Percentiles rank a stretch among this genome's conserved stretches.
These are phyloP conservation scores for Engraulis encrasicolus DNA, from an alignment of 2,113 vertebrate genomes.

Conservation along the genomic window DNA sequence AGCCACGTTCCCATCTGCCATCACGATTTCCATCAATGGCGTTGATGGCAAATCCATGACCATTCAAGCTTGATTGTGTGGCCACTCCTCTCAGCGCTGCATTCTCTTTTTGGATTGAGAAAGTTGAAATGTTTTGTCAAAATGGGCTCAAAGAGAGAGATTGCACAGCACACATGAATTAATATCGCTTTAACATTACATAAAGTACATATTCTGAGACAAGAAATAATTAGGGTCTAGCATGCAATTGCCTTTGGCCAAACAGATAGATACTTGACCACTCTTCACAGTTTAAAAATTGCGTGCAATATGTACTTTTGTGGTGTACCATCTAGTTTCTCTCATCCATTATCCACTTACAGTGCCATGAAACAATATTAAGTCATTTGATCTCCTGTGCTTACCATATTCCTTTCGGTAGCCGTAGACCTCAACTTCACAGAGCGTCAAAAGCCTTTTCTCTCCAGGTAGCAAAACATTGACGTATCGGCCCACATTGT, in stretches of 20 bases:
- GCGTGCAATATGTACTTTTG: too few relatives aligned
- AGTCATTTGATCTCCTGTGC: too few relatives aligned
- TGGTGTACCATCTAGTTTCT: background rate
- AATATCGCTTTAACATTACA: too few relatives aligned
- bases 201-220: too few relatives aligned
- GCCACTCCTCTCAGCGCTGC: slow-evolving; percentile 33
- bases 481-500: slow-evolving; percentile 27
- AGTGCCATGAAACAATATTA: background rate
- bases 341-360: background rate
- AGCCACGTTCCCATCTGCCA: slow-evolving; percentile 42
- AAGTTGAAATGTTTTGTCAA: too few relatives aligned
- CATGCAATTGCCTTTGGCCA: too few relatives aligned
- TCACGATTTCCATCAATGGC: too few relatives aligned
- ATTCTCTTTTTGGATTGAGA: too few relatives aligned
- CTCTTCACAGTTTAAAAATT: too few relatives aligned
- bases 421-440: slow-evolving; percentile 49
- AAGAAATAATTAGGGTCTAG: too few relatives aligned
- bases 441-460: background rate
- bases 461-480: slow-evolving; percentile 23
- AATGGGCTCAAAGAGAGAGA: background rate
- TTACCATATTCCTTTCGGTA: slow-evolving; percentile 31
- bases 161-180: background rate
- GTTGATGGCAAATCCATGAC: background rate
- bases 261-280: too few relatives aligned
- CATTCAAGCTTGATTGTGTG: background rate